Conservation (phyloP, 2,113 vertebrate species). For the Prochilodus magdalenae region DNA sequence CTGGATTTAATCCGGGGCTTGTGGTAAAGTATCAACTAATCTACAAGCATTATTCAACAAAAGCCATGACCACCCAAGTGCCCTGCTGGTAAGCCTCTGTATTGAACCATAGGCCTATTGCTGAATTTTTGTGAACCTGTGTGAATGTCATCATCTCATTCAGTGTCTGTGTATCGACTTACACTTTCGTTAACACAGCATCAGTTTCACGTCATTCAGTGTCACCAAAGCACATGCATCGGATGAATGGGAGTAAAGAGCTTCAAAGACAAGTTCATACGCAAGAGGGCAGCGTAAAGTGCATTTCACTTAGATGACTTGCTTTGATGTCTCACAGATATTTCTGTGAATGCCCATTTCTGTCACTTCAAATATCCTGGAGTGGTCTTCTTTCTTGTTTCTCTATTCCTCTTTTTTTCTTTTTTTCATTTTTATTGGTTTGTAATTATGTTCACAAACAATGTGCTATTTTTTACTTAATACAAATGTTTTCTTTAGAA, state of each 20-base stretch:
- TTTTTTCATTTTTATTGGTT: background rate
- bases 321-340: background rate
- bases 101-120: background rate
- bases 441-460: no score
- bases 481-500: no score
- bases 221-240: background rate
- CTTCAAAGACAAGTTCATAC: background rate
- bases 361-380: background rate
- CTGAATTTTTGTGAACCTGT: background rate
- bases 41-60: background rate
- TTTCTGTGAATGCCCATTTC: background rate
- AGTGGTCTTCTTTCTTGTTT: background rate
- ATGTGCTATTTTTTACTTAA: no score
- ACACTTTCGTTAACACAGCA: background rate
- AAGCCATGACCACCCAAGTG: background rate
- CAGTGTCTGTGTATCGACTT: background rate
- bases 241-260: background rate
- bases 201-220: background rate
- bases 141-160: background rate
- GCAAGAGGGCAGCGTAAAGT: background rate
- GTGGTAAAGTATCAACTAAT: background rate
- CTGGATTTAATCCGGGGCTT: background rate
- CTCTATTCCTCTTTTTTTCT: background rate
- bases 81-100: background rate
- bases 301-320: background rate